Base-by-base conservation (phyloP, 2,797 vertebrate species). In the Merluccius polli region DNA sequence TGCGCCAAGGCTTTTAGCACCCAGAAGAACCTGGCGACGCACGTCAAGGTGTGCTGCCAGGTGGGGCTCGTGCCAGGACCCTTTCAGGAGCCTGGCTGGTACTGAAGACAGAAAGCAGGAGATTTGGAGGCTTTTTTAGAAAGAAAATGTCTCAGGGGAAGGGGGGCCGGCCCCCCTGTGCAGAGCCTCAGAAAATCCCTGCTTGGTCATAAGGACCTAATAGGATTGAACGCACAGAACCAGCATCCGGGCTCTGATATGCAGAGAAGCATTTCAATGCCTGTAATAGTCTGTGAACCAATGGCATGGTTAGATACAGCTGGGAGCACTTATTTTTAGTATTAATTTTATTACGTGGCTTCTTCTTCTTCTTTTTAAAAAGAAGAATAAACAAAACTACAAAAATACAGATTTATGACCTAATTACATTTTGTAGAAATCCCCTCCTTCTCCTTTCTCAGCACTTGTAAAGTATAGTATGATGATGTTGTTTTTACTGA, bases 1-100 rank as follows among this genome's bases (percentile, higher is more conserved):
- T 94, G 94, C 13, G 83, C 90, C 85, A 94, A 93, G 90, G 92
- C 94, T 73, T 95, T 95, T 72, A 93, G 92, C 74, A 92, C 93
- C 1, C 92, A 87, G 86, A 96, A 95, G 86, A 95, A 92, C 87
- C 93, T 95, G 84, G 81, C 92, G 1, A 92, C 91, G 31, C 95
- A 95, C 32, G 75, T 88, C 79, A 93, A 92, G 86, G 88, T 88
- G 69, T 95, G 93, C 88, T 94, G 87, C 88, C 91, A 94, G 85
- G 77, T 90, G 82, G 86, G 86, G 73, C 78, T 87, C 11, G 38
- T 77, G 82, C 87, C 82, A 81, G 84, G 80, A 73, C 70, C 27
- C 80, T 27, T 75, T 83, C 78, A 24, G 73, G 52, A 27, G 21
- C 68, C 9, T 33, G 81, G 76, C 36, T 52, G 78, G 76, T 82